Percentiles rank a stretch among this genome's conserved stretches.
Conservation (phyloP, 1,140 invertebrate species). For the Drosophila punjabiensis region DNA sequence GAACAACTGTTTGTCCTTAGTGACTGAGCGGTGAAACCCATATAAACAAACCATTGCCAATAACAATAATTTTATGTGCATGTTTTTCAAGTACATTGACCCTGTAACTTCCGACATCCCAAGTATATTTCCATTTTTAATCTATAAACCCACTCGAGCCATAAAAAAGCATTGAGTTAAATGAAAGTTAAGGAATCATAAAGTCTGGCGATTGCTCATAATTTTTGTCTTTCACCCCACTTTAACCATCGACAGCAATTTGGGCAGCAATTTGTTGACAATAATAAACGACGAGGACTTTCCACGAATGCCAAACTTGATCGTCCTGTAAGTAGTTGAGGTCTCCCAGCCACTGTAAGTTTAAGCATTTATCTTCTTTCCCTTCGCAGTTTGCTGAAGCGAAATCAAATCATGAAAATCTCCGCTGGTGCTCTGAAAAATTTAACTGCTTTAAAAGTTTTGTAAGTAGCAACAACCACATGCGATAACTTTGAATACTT, state of each 20-base stretch:
- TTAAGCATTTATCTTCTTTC: conserved; percentile 38
- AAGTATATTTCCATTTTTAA: conserved; percentile 55
- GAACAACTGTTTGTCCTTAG: background rate
- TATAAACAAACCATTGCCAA: conserved; percentile 35
- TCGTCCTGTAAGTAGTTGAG: conserved; percentile 89
- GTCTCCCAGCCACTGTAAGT: conserved; percentile 4
- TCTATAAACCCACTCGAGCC: conserved; percentile 53
- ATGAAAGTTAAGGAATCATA: conserved; percentile 55
- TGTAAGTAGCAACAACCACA: conserved; percentile 88
- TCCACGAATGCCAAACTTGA: conserved; percentile 87
- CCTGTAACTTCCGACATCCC: conserved; percentile 16
- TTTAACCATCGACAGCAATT: conserved; percentile 86
- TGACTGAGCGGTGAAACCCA: conserved; percentile 4
- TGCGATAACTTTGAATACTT: conserved; percentile 59
- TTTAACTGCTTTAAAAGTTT: conserved; percentile 88
- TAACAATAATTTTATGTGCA: conserved; percentile 59
- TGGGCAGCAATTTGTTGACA: conserved; percentile 89
- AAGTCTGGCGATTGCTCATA: conserved; percentile 61
- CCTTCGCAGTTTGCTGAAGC: conserved; percentile 88
- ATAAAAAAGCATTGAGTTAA: conserved; percentile 51
- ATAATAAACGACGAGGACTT: conserved; percentile 88
- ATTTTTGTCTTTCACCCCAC: conserved; percentile 48
- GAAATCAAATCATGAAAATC: conserved; percentile 89
- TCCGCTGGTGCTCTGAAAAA: conserved; percentile 89
- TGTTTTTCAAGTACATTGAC: conserved; percentile 56